Percentiles rank a stretch among this genome's conserved stretches.
Conservation (phyloP, 2,888 invertebrate species). For the Julus scanicus region DNA sequence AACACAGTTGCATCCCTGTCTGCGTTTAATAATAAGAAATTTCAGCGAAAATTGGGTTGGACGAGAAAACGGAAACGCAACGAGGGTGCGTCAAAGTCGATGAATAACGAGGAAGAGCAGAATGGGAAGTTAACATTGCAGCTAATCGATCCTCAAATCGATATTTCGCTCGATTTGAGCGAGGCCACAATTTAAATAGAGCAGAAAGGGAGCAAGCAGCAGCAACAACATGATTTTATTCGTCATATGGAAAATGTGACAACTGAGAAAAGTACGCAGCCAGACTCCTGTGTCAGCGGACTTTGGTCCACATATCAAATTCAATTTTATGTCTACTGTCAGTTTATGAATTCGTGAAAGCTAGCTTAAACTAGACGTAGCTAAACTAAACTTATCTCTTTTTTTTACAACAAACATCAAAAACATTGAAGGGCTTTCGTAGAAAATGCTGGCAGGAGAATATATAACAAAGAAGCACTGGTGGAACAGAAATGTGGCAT, state of each 20-base stretch:
- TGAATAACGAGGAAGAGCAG: conserved; percentile 19
- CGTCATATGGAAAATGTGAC: conserved; percentile 6
- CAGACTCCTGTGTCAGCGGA: background rate
- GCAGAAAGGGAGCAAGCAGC: background rate
- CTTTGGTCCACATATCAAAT: background rate
- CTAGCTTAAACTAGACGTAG: background rate
- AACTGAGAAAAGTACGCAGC: background rate
- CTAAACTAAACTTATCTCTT: background rate
- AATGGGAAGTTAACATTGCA: conserved; percentile 19
- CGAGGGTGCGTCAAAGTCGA: conserved; percentile 10
- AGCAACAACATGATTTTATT: background rate
- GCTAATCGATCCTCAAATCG: conserved; percentile 19
- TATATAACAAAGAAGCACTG: background rate
- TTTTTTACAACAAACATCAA: background rate
- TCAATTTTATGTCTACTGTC: background rate
- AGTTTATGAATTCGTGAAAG: background rate
- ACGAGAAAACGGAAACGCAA: background rate
- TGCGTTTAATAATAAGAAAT: background rate
- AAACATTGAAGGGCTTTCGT: background rate
- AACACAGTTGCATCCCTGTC: background rate
- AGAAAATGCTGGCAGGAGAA: background rate
- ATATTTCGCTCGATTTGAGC: conserved; percentile 19
- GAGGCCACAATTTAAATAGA: conserved; percentile 1
- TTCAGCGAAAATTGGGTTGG: conserved; percentile 10
- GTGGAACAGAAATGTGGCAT: too few relatives aligned